phyloP scores from a whole-genome alignment of 2,797 vertebrate genomes.

The Chromobotia macracanthus region DNA sequence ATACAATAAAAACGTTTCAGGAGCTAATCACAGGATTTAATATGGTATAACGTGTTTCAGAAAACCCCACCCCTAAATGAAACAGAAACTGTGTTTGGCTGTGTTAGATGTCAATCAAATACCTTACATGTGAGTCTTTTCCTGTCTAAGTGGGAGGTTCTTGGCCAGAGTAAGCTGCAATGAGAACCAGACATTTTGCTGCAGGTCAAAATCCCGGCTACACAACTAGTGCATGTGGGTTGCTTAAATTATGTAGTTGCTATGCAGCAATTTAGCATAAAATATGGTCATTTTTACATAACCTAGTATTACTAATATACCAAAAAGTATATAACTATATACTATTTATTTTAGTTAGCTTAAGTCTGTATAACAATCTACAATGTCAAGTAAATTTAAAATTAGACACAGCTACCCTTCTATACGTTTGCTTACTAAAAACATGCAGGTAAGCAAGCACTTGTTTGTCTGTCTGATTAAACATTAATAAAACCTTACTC shows the following conservation, averaged over 20 bases:
- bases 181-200: background rate
- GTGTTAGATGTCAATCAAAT: background rate
- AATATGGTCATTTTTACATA: background rate
- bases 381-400: background rate
- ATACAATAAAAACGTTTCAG: no score
- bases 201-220: background rate
- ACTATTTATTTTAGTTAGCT: background rate
- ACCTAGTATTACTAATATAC: constrained; percentile 5
- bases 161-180: background rate
- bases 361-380: background rate
- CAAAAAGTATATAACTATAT: no score
- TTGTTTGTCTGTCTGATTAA: constrained; percentile 25
- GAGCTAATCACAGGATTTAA: no score
- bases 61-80: background rate
- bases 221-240: constrained; percentile 7
- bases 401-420: background rate
- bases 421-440: background rate
- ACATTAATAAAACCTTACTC: background rate
- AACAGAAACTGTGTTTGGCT: background rate
- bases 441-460: background rate
- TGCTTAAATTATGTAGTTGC: constrained; percentile 33
- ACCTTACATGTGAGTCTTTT: no score
- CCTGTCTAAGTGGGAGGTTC: background rate
- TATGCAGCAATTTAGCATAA: constrained; percentile 17
- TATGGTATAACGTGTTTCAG: background rate